phyloP scores from a whole-genome alignment of 1,140 invertebrate species.

The Araneus ventricosus region DNA sequence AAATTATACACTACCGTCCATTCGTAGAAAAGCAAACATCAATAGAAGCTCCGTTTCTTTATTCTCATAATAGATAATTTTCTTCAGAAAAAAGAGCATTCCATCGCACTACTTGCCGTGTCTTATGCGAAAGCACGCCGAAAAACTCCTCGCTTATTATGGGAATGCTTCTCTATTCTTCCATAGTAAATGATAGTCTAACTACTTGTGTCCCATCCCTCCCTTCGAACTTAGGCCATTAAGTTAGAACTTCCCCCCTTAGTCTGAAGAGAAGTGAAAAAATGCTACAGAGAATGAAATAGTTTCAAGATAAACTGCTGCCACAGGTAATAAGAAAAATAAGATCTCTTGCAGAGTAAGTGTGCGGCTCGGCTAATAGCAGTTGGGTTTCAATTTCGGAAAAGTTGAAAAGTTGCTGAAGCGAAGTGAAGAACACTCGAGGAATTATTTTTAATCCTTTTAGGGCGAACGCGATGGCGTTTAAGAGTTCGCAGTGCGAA shows the following conservation, averaged over 20 bases:
- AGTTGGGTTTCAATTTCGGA: conserved; percentile 3
- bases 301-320: background rate
- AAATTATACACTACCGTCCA: too few relatives aligned
- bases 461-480: background rate
- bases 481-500: conserved; percentile 33
- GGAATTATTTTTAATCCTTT: conserved; percentile 52
- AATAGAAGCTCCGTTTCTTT: too few relatives aligned
- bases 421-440: conserved; percentile 32
- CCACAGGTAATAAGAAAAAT: background rate
- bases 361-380: conserved; percentile 1
- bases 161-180: background rate
- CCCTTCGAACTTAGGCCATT: background rate
- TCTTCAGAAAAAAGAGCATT: background rate
- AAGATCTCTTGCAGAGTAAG: background rate
- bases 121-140: background rate
- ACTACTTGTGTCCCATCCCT: background rate
- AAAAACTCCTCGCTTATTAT: background rate
- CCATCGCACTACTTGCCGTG: background rate
- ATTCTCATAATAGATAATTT: too few relatives aligned
- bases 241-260: background rate
- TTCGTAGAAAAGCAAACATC: too few relatives aligned
- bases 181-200: background rate
- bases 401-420: conserved; percentile 39
- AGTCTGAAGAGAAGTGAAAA: background rate
- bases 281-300: background rate